These are phyloP conservation scores for Sebastes schlegelii DNA, from an alignment of 2,113 vertebrate genomes.

Conservation along the genomic window DNA sequence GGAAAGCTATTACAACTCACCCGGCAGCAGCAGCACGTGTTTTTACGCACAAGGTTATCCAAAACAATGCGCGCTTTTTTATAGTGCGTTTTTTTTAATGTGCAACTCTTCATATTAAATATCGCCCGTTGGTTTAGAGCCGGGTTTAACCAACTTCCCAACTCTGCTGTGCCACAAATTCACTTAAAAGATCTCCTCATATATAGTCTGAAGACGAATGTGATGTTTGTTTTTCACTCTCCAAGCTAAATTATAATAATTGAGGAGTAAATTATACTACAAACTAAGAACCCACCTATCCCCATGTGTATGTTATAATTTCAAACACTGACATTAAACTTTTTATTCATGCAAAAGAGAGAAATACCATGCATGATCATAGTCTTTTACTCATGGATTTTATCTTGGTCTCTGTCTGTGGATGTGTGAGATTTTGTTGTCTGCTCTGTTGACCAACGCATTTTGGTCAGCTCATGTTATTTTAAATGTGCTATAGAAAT, in stretches of 20 bases:
- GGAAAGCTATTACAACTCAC: slow-evolving; percentile 49
- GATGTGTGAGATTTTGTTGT: too few species aligned
- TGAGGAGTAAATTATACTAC: slow-evolving; percentile 15
- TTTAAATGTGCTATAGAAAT: too few species aligned
- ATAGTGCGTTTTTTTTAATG: neutral
- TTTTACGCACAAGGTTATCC: slow-evolving; percentile 70
- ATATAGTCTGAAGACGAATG: neutral
- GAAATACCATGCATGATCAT: neutral
- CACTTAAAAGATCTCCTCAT: slow-evolving; percentile 4
- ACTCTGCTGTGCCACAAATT: neutral
- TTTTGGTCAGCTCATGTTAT: too few species aligned
- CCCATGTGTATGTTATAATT: neutral
- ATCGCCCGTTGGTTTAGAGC: neutral
- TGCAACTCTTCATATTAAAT: neutral
- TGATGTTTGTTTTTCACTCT: neutral
- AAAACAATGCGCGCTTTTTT: neutral
- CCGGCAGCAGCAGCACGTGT: slow-evolving; percentile 70
- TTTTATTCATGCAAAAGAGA: slow-evolving; percentile 28
- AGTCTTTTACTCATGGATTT: too few species aligned
- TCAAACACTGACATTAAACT: neutral
- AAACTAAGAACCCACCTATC: neutral
- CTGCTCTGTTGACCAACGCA: too few species aligned
- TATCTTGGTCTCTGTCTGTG: too few species aligned
- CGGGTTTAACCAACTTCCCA: neutral
- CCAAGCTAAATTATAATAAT: slow-evolving; percentile 18